Base-by-base conservation (phyloP, 2,888 invertebrate genomes). In the Thera britannica region DNA sequence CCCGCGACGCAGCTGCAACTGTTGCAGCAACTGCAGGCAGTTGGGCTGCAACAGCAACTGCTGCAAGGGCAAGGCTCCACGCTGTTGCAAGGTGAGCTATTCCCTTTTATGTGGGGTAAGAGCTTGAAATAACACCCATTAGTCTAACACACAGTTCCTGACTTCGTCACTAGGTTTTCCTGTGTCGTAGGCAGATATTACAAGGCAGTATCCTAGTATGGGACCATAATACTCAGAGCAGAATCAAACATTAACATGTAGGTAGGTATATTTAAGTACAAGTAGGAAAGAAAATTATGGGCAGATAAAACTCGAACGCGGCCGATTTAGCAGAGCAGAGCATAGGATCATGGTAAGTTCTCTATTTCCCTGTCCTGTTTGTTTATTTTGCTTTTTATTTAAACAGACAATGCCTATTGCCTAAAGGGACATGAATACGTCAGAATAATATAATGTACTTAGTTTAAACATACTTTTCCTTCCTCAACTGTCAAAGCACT, bases 1-100 rank as follows among this genome's bases (percentile, higher is more conserved):
- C 95, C 95, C 2, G 94, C 96, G 55, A 95, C 95, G 63, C 94
- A 95, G 67, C 87, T 96, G 79, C 96, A 96, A 78, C 83, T 95
- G 73, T 83, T 95, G 80, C 95, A 96, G 80, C 96, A 96, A 82
- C 88, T 96, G 78, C 96, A 96, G 79, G 95, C 95, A 12, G 95
- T 94, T 64, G 95, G 95, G 11, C 81, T 95, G 76, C 95, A 95
- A 79, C 95, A 95, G 76, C 95, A 95, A 75, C 83, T 95, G 79
- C 76, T 95, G 77, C 95, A 95, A 93, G 95, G 95, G 87, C 93
- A 95, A 89, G 89, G 94, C 73, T 90, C 92, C 0, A 90, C 90
- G 87, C 81, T 94, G 84, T 78, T 93, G 72, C 93, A 93, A 91
- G 92, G 93, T 93, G 68, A 59, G 77, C 2, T 23, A 23, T 23